Percentiles rank a stretch among this genome's conserved stretches.
phyloP scores from a whole-genome alignment of 2,113 vertebrate species.

The Gnathonemus longibarbis region DNA sequence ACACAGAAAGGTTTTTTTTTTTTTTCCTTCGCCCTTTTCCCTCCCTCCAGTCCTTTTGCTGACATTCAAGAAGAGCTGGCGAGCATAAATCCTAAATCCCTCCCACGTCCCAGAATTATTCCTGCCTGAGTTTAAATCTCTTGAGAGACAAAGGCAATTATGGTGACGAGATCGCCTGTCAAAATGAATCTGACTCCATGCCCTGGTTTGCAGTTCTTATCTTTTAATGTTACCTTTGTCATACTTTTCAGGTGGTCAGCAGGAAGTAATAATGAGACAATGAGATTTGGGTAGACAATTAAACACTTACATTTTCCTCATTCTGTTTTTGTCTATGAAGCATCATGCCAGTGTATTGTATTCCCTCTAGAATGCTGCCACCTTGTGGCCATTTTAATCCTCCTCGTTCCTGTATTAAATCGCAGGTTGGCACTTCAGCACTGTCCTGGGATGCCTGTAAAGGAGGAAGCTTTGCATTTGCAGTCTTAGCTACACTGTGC shows the following conservation, averaged over 20 bases:
- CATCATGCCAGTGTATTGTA: background rate
- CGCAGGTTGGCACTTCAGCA: background rate
- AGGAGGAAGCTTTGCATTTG: background rate
- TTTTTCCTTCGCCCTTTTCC: background rate
- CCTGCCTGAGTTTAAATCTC: slow-evolving; percentile 23
- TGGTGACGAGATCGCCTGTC: slow-evolving; percentile 11
- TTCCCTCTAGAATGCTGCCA: slow-evolving; percentile 4
- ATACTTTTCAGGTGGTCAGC: background rate
- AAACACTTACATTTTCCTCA: background rate
- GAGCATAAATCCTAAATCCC: slow-evolving; percentile 12
- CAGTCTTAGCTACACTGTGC: background rate
- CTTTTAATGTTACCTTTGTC: background rate
- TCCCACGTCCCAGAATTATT: slow-evolving; percentile 24
- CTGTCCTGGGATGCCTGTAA: background rate
- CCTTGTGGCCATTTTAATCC: slow-evolving; percentile 14
- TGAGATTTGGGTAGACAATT: background rate
- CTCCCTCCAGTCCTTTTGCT: background rate
- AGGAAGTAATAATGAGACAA: background rate
- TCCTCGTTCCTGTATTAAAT: background rate
- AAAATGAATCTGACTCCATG: slow-evolving; percentile 16
- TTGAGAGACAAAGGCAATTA: slow-evolving; percentile 25
- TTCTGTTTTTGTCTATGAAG: background rate
- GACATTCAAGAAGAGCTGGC: slow-evolving; percentile 1
- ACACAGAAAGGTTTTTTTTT: background rate
- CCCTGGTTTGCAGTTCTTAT: background rate